Evolutionary conservation across 2,113 vertebrate genomes (phyloP).

Genomic region (Gymnogyps californianus): DNA sequence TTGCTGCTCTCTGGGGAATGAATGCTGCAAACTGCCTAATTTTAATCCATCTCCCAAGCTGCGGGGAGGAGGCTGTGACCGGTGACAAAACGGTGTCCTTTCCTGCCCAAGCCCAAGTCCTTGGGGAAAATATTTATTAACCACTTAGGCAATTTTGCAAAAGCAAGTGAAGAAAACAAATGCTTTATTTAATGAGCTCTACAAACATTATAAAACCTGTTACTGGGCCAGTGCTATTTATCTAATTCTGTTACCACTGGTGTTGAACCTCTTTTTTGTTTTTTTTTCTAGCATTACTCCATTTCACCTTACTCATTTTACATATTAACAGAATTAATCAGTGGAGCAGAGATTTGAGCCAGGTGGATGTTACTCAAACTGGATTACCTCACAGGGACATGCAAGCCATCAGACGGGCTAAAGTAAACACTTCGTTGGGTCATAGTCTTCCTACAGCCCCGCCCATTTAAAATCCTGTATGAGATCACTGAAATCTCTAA

Average conservation of each 20-base stretch:
- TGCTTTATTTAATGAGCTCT: neutral
- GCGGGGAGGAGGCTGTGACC: neutral
- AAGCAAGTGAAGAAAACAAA: neutral
- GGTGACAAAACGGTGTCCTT: neutral
- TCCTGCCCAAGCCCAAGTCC: neutral
- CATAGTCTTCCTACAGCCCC: neutral
- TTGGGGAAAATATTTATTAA: neutral
- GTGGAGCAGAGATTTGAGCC: neutral
- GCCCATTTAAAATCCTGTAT: neutral
- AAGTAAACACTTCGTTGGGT: neutral
- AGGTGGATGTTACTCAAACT: neutral
- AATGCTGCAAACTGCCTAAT: neutral
- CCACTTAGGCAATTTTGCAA: neutral
- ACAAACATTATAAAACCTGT: neutral
- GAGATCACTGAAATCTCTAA: neutral
- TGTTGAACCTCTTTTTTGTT: accelerated
- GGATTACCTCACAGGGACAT: neutral
- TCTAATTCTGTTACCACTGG: neutral
- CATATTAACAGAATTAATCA: neutral
- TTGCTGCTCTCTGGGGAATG: neutral
- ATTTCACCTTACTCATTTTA: neutral
- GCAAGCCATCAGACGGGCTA: neutral
- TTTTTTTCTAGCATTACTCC: neutral
- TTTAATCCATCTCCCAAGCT: neutral
- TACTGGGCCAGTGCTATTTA: neutral